Percentiles rank a stretch among this genome's conserved stretches.
These are phyloP conservation scores for Trichogramma pretiosum DNA, from an alignment of 1,140 invertebrate species.

Conservation along the genomic window DNA sequence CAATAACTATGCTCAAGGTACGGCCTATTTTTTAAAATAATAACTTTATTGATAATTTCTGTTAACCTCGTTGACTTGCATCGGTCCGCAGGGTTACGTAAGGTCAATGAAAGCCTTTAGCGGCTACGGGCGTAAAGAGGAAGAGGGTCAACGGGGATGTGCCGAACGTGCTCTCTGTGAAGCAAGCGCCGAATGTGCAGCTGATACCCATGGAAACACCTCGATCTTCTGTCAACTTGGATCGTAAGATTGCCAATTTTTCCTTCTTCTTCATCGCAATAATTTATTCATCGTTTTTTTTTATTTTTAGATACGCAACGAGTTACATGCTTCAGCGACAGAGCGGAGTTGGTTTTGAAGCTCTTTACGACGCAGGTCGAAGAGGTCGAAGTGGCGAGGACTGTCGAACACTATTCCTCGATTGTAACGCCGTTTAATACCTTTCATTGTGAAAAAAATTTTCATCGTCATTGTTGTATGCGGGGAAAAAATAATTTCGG, in stretches of 20 bases:
- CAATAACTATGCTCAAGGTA: slow-evolving; percentile 76
- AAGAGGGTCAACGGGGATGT: slow-evolving; percentile 56
- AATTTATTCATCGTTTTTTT: background rate
- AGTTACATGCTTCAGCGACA: slow-evolving; percentile 73
- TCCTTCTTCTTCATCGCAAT: background rate
- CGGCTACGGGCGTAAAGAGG: slow-evolving; percentile 58
- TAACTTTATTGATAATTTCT: too few relatives aligned
- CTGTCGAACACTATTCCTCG: slow-evolving; percentile 69
- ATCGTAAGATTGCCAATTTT: slow-evolving; percentile 63
- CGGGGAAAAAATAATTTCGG: too few relatives aligned
- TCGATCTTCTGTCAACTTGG: slow-evolving; percentile 85
- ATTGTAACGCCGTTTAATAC: slow-evolving; percentile 81
- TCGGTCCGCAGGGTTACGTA: slow-evolving; percentile 60
- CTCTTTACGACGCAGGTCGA: slow-evolving; percentile 73
- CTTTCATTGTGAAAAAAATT: too few relatives aligned
- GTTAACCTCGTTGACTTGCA: background rate
- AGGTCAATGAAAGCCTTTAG: slow-evolving; percentile 57
- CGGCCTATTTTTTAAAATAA: slow-evolving; percentile 3
- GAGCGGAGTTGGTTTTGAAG: slow-evolving; percentile 64
- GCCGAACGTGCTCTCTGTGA: slow-evolving; percentile 62
- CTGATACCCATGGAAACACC: slow-evolving; percentile 67
- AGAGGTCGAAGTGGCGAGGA: slow-evolving; percentile 74
- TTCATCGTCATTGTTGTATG: too few relatives aligned
- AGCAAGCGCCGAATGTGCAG: slow-evolving; percentile 77
- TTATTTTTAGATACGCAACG: slow-evolving; percentile 63